Conservation (phyloP, 2,888 invertebrate species). For the Cotesia congregata region DNA sequence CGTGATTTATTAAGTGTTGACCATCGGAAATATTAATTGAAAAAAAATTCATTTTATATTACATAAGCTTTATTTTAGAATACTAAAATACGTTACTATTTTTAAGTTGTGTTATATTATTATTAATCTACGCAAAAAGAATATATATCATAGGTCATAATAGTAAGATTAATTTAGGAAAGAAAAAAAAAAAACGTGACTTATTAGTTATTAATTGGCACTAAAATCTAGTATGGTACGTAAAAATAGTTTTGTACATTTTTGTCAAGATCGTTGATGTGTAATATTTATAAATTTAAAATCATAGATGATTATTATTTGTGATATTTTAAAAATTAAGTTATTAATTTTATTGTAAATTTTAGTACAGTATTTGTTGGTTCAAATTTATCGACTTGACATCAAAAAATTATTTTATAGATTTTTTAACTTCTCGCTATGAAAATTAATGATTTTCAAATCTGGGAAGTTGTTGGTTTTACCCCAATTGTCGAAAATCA, state of each 20-base stretch:
- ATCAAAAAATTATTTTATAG: neutral
- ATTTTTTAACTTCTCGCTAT: neutral
- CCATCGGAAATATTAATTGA: neutral
- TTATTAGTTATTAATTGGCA: slow-evolving; percentile 38
- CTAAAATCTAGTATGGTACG: neutral
- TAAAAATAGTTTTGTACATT: slow-evolving; percentile 34
- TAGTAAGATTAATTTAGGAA: neutral
- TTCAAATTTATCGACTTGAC: neutral
- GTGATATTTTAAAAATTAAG: neutral
- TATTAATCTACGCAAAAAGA: neutral
- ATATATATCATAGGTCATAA: neutral
- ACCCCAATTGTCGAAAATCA: too few relatives aligned
- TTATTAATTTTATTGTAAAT: neutral
- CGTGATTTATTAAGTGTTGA: neutral
- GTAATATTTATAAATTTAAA: slow-evolving; percentile 27
- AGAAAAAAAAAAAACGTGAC: slow-evolving; percentile 30
- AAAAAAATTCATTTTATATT: neutral
- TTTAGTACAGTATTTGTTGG: neutral
- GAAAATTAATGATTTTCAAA: too few relatives aligned
- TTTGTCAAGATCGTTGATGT: slow-evolving; percentile 29
- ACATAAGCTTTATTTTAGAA: slow-evolving; percentile 16
- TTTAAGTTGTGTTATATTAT: neutral
- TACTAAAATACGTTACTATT: slow-evolving; percentile 6
- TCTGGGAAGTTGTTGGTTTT: too few relatives aligned
- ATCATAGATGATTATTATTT: slow-evolving; percentile 23